Conservation (phyloP, 2,888 invertebrate species). For the Lapara coniferarum region DNA sequence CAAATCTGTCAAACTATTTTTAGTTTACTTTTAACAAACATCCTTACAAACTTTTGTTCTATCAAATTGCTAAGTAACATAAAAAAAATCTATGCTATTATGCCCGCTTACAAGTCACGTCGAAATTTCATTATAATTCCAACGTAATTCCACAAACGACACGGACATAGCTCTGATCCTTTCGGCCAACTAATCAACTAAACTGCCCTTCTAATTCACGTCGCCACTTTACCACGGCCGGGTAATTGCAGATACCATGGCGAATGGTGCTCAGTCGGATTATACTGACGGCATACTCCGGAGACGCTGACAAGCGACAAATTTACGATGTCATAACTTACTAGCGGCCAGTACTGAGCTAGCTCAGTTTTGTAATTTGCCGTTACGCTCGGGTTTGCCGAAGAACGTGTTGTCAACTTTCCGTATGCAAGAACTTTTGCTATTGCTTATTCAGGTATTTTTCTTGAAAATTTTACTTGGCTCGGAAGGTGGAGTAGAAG, state of each 20-base stretch:
- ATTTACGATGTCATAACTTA: constrained; percentile 64
- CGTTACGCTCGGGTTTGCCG: constrained; percentile 28
- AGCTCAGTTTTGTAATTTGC: constrained; percentile 40
- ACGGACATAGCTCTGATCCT: neutral
- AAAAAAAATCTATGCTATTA: no score
- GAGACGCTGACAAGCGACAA: constrained; percentile 51
- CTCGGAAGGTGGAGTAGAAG: no score
- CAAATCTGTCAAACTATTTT: no score
- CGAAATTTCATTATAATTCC: neutral
- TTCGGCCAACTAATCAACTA: constrained; percentile 18
- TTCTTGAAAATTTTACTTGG: neutral
- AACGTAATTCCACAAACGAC: neutral
- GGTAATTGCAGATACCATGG: constrained; percentile 32
- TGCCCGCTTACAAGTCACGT: neutral
- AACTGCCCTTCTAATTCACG: constrained; percentile 27
- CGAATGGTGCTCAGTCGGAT: constrained; percentile 36
- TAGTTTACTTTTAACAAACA: no score
- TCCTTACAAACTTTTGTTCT: no score
- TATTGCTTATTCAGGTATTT: neutral
- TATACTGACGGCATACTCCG: constrained; percentile 43
- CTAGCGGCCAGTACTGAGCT: constrained; percentile 40
- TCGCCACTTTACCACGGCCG: constrained; percentile 27
- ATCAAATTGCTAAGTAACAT: no score
- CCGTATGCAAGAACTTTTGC: neutral
- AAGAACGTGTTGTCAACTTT: no score